Evolutionary conservation across 2,113 vertebrate genomes (phyloP).

Genomic region (Paraplagusia blochii): DNA sequence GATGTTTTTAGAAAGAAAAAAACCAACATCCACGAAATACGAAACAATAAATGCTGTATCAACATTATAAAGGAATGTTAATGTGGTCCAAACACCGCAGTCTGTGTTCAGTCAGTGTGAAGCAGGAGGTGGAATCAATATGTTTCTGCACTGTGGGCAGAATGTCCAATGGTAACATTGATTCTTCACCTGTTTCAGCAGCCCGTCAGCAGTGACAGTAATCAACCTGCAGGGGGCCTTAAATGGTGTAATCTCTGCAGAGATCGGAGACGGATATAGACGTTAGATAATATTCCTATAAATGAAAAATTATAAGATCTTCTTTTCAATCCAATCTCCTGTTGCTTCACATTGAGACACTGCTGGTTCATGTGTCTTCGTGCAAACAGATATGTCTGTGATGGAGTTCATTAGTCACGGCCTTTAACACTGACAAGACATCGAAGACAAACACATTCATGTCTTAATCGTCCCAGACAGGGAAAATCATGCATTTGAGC

Average conservation of each 20-base stretch:
- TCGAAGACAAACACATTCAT: neutral
- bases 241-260: neutral
- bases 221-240: neutral
- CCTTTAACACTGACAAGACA: neutral
- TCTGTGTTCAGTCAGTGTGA: conserved; percentile 19
- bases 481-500: neutral
- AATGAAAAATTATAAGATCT: too few species aligned
- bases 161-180: neutral
- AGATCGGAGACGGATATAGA: neutral
- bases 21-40: too few species aligned
- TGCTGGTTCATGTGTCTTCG: too few species aligned
- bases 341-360: conserved; percentile 22
- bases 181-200: neutral
- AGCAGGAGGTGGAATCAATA: conserved; percentile 39
- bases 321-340: too few species aligned
- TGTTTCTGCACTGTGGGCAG: conserved; percentile 14
- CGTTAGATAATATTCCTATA: too few species aligned
- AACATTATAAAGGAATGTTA: too few species aligned
- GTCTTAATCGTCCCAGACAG: neutral
- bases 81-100: neutral
- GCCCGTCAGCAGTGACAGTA: neutral
- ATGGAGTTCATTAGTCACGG: neutral
- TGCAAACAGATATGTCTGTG: neutral
- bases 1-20: too few species aligned
- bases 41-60: too few species aligned